Evolutionary conservation across 1,140 invertebrate species (phyloP), one percentile per base, ranked within the genome.

Genomic region (Drosophila miranda): DNA sequence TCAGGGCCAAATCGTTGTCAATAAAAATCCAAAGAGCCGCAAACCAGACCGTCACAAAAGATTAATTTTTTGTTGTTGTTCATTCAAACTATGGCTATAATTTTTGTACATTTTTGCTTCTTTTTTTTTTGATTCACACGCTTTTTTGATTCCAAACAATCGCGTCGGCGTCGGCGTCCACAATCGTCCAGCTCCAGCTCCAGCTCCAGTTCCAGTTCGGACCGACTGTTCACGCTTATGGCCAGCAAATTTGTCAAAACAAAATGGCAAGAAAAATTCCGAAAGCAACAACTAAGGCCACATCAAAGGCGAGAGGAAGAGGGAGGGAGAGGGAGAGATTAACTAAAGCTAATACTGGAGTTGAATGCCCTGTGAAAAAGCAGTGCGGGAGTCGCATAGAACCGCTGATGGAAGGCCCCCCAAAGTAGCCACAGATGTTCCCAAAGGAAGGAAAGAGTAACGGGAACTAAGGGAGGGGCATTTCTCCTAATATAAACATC

Each of bases 1-100:
- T 86, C 82, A 86, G 75, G 82, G 82, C 72, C 82, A 86, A 86
- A 86, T 86, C 81, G 73, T 69, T 87, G 77, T 87, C 81, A 87
- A 87, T 87, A 80, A 64, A 68, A 75, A 59, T 54, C 52, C 34
- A 66, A 43, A 41, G 55, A 67, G 63, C 54, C 58, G 38, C 72
- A 46, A 71, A 66, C 58, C 76, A 61, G 71, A 74, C 72, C 68
- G 56, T 48, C 63, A 68, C 62, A 78, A 67, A 87, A 75, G 74
- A 78, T 86, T 86, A 77, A 86, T 83, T 84, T 80, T 38, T 19
- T 30, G 34, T 38, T 64, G 60, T 80, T 57, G 76, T 48, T 63
- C 55, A 54, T 42, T 64, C 54, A 42, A 44, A 46, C 28, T 13
- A 59, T 50, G 9, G 49, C 11, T 68, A 56, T 68, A n/a, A 26